Base-by-base conservation (phyloP, 2,113 vertebrate genomes). In the Anguilla japonica region DNA sequence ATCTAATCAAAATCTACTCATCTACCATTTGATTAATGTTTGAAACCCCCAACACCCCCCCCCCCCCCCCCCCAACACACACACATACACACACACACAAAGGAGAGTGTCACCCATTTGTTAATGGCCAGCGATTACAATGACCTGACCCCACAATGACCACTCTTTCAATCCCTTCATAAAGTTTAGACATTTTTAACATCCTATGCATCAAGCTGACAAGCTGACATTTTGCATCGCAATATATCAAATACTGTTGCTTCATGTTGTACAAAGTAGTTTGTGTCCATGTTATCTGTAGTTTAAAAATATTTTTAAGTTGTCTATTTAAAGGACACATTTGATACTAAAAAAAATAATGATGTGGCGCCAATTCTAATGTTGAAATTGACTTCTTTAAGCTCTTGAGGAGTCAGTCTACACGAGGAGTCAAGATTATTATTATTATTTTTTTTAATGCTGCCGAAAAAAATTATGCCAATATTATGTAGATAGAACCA, bases 401-500 rank as follows among this genome's bases (percentile, higher is more conserved):
- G 79, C 56, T 34, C 57, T 53, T 34, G 34, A 34, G 34, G 34
- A n/a, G n/a, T 8, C 22, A 40, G 57, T 6, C 53, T 41, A 20
- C 26, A 13, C 9, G 16, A 81, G 53, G 53, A 86, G 40, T 34
- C 53, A 57, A 13, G 40, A 34, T 34, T 34, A 34, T 34, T 34
- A 34, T 34, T 34, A 34, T 34, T 34, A 81, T 86, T 81, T 41
- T 81, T 86, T 86, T 81, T 6, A 41, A 67, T 39, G 41, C 79
- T 43, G 53, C 41, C 40, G 22, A 14, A 34, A 53, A 81, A 8
- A 63, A 26, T 53, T 81, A 91, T 91, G 91, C 92, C 93, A 91
- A 89, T 29, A 84, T 88, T 93, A 91, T 94, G 90, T 95, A 92
- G 94, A 94, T 92, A 91, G 91, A 89, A 91, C 90, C 91, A 93